Percentiles rank a stretch among this genome's conserved stretches.
Evolutionary conservation across 1,140 invertebrate species (phyloP).

Genomic region (Drosophila repleta): DNA sequence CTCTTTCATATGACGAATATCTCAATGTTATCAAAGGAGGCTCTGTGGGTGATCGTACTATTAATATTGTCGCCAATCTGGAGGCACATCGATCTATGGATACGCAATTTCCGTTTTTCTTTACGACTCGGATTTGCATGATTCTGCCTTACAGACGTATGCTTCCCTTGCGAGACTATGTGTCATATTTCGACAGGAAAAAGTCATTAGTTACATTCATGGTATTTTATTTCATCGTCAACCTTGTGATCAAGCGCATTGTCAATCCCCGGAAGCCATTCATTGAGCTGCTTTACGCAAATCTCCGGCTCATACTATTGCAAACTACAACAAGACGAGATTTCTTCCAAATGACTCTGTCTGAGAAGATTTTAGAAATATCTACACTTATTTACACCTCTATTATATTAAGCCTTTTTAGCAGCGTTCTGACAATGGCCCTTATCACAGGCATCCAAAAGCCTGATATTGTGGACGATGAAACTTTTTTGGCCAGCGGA

Average conservation of each 20-base stretch:
- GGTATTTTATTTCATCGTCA: not conserved
- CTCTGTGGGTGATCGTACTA: not conserved
- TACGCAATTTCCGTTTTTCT: not conserved
- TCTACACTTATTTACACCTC: not conserved
- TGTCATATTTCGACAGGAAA: no score
- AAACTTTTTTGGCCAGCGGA: slow-evolving; percentile 10
- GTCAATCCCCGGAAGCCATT: not conserved
- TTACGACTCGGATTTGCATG: slow-evolving; percentile 7
- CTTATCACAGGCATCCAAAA: not conserved
- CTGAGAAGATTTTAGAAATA: not conserved
- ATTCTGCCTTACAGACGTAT: slow-evolving; percentile 7
- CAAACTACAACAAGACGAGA: not conserved
- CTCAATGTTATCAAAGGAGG: not conserved
- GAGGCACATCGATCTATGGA: not conserved
- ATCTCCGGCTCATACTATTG: not conserved
- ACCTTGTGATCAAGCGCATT: slow-evolving; percentile 4
- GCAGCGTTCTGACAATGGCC: not conserved
- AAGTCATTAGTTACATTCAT: not conserved
- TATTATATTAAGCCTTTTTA: not conserved
- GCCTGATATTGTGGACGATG: slow-evolving; percentile 12
- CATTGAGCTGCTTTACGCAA: not conserved
- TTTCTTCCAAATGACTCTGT: not conserved
- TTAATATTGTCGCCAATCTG: slow-evolving; percentile 14
- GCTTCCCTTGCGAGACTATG: not conserved
- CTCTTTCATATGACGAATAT: not conserved